phyloP scores from a whole-genome alignment of 2,113 vertebrate species.

The Cyrtonyx montezumae region DNA sequence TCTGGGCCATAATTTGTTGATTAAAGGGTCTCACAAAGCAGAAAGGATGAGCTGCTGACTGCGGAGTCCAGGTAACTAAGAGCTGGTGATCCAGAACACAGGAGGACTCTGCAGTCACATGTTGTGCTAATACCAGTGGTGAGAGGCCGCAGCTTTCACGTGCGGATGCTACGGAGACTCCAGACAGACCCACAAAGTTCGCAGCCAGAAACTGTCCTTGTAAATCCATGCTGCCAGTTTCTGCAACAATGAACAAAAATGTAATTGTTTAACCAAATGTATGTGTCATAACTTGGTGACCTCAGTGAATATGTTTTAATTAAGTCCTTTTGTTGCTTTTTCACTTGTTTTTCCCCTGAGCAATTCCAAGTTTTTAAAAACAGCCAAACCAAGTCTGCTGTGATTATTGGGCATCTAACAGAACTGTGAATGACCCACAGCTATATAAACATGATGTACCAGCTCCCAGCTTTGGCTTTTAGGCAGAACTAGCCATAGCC shows the following conservation, averaged over 20 bases:
- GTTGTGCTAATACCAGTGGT: background rate
- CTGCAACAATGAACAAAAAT: slow-evolving; percentile 63
- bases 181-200: background rate
- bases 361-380: slow-evolving; percentile 54
- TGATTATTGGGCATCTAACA: slow-evolving; percentile 45
- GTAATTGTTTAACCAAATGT: slow-evolving; percentile 58
- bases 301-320: slow-evolving; percentile 48
- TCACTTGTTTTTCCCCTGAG: slow-evolving; percentile 4
- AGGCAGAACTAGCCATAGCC: background rate
- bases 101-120: slow-evolving; percentile 1
- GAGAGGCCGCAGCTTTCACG: background rate
- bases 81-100: slow-evolving; percentile 13
- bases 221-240: slow-evolving; percentile 43
- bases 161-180: background rate
- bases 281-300: slow-evolving; percentile 63
- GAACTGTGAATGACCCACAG: slow-evolving; percentile 52
- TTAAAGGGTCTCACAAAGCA: slow-evolving; percentile 24
- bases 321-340: slow-evolving; percentile 68
- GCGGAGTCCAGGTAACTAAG: slow-evolving; percentile 39
- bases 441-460: slow-evolving; percentile 31
- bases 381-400: slow-evolving; percentile 38
- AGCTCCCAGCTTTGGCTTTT: slow-evolving; percentile 44
- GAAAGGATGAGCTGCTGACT: slow-evolving; percentile 4
- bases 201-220: background rate
- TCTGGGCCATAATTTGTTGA: background rate